Conservation (phyloP, 2,797 vertebrate genomes). For the Lepidocolaptes lacrymiger region DNA sequence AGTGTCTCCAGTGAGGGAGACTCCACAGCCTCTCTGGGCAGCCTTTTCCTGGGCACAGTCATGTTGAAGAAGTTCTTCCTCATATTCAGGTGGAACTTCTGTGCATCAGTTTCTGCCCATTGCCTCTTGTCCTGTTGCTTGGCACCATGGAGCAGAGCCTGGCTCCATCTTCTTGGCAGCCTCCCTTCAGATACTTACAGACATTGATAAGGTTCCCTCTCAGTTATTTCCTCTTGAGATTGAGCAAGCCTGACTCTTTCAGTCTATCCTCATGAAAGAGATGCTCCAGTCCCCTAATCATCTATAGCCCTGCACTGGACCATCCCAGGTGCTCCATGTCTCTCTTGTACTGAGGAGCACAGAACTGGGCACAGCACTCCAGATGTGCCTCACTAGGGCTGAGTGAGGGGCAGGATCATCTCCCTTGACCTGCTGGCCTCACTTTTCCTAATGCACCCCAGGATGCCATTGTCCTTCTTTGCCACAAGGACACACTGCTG, state of each 20-base stretch:
- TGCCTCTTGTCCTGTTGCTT: background rate
- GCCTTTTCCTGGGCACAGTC: background rate
- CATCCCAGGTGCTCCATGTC: background rate
- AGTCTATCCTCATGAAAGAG: background rate
- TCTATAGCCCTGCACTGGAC: background rate
- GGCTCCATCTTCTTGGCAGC: background rate
- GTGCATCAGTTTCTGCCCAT: background rate
- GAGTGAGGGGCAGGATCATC: background rate
- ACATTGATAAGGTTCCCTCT: background rate
- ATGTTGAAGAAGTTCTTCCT: background rate
- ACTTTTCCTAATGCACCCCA: background rate
- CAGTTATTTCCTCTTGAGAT: background rate
- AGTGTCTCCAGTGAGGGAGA: background rate
- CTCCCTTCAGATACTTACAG: background rate
- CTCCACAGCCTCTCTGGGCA: background rate
- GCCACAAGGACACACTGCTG: background rate
- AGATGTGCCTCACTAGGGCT: background rate
- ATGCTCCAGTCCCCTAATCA: background rate
- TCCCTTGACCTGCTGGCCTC: background rate
- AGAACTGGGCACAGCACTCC: background rate
- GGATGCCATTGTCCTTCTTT: background rate
- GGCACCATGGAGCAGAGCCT: rapidly evolving
- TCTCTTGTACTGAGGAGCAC: background rate
- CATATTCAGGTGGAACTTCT: background rate
- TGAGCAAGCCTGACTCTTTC: background rate